These are phyloP conservation scores for Perognathus longimembris DNA, from an alignment of 2,113 vertebrate species.

Conservation along the genomic window DNA sequence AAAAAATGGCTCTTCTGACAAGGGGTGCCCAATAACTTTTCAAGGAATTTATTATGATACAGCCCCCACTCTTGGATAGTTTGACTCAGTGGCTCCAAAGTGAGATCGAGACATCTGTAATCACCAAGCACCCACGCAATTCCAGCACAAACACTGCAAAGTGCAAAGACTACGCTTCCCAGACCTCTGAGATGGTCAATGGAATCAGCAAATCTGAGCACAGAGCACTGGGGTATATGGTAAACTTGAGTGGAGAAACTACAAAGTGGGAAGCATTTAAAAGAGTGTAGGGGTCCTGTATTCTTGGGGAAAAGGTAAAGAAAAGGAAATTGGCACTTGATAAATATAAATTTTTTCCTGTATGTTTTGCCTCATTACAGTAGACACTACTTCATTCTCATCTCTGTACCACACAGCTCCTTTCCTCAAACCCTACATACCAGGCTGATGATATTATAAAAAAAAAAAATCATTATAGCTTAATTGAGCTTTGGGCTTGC, in stretches of 20 bases:
- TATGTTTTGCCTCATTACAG: conserved; percentile 2
- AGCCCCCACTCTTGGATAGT: background rate
- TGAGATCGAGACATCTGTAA: background rate
- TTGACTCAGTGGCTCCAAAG: background rate
- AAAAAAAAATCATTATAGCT: background rate
- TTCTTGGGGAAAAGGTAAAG: background rate
- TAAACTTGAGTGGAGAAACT: background rate
- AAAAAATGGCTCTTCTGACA: conserved; percentile 3
- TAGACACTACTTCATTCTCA: background rate
- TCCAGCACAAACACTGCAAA: background rate
- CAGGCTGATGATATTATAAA: background rate
- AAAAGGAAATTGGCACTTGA: background rate
- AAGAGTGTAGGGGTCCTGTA: background rate
- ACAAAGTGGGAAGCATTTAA: background rate
- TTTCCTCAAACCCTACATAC: conserved; percentile 3
- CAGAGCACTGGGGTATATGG: background rate
- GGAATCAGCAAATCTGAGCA: background rate
- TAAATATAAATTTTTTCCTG: conserved; percentile 8
- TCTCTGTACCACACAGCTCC: background rate
- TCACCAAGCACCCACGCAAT: background rate
- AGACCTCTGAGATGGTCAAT: background rate
- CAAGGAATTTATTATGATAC: background rate
- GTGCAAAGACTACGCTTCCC: background rate
- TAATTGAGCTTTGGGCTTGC: background rate
- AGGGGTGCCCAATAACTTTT: background rate